These are phyloP conservation scores for Synanthedon tipuliformis DNA, from an alignment of 2,888 invertebrate species.

Conservation along the genomic window DNA sequence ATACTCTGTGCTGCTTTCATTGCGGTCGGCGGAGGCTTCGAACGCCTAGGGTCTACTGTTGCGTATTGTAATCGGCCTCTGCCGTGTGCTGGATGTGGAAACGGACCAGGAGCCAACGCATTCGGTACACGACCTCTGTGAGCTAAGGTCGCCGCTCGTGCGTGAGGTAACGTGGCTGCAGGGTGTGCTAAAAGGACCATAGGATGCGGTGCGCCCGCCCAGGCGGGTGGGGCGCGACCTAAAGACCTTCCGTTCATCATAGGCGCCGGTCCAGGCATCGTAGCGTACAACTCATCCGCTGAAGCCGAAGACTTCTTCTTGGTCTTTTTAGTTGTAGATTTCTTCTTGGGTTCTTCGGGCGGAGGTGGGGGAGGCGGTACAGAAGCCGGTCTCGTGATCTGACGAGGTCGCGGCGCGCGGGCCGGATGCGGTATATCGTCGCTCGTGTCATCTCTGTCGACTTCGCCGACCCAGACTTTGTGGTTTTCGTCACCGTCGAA, in stretches of 20 bases:
- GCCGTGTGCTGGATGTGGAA: conserved; percentile 43
- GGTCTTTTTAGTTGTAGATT: conserved; percentile 65
- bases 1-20: conserved; percentile 76
- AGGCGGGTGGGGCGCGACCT: conserved; percentile 56
- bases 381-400: conserved; percentile 82
- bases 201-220: conserved; percentile 50
- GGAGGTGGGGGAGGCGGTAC: conserved; percentile 87
- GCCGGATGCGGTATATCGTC: conserved; percentile 74
- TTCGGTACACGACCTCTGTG: conserved; percentile 72
- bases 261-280: conserved; percentile 63
- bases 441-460: conserved; percentile 79
- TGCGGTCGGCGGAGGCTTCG: conserved; percentile 72
- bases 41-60: conserved; percentile 73
- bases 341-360: conserved; percentile 74
- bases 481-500: conserved; percentile 95
- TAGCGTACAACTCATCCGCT: conserved; percentile 70
- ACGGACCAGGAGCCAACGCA: conserved; percentile 59
- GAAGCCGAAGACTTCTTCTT: conserved; percentile 71
- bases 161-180: conserved; percentile 55
- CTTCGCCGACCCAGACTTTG: conserved; percentile 92
- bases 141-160: conserved; percentile 61
- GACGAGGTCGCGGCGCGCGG: conserved; percentile 80
- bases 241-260: conserved; percentile 54
- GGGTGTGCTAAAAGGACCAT: conserved; percentile 64
- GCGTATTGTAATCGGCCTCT: conserved; percentile 69